Evolutionary conservation across 2,113 vertebrate genomes (phyloP), one percentile per base, ranked within the genome.

Genomic region (Tyto alba): DNA sequence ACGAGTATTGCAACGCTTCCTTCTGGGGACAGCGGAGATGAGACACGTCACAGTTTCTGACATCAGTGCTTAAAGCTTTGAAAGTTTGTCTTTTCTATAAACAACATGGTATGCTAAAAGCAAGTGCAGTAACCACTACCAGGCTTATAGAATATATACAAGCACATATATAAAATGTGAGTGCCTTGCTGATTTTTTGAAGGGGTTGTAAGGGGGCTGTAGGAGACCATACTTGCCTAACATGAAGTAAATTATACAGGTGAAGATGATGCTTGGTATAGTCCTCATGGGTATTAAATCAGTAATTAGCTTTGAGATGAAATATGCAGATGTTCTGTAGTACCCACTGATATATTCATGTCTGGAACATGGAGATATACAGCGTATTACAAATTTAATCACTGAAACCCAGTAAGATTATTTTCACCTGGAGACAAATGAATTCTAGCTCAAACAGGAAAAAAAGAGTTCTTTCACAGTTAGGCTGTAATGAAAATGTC

Each of bases 271-370:
- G 81, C 98, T 98, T 9, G 99, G 99, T 22, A 99, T 3, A 30
- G 98, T 98, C 91, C 99, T 98, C 89, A 99, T 97, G 4, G 98
- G 98, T 38, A 99, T 64, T 86, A 99, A 98, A 94, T 99, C 99
- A 69, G 98, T 98, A 52, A 99, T 87, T 30, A 99, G 89, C 96
- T 99, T 99, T 32, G 97, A 98, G 95, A 99, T 98, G 97, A 99
- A 99, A 96, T 99, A 99, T 11, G 98, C 98, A 2, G 99, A 99
- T 9, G 98, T 95, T 85, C 99, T 97, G 97, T 99, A 99, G 93
- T 99, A 99, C 8, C 99, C 99, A 60, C 99, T 99, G 97, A 99
- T 99, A 25, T 99, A 99, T 92, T 99, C 99, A 14, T 99, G 99
- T 87, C 99, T 99, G 96, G 4, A 93, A 96, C 88, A 96, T n/a